These are phyloP conservation scores for Zygothrica quintamaculata DNA, from an alignment of 2,888 invertebrate genomes.

Conservation along the genomic window DNA sequence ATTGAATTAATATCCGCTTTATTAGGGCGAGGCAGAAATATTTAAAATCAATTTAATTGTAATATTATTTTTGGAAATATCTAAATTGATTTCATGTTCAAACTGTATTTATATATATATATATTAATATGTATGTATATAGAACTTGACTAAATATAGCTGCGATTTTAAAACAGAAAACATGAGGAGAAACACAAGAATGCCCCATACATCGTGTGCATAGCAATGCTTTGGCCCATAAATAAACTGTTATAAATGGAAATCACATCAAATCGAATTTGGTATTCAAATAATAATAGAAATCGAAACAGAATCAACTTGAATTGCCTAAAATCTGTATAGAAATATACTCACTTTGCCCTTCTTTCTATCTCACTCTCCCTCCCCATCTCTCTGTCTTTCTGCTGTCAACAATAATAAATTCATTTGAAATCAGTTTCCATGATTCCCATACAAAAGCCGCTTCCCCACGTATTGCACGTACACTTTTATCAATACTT, in stretches of 20 bases:
- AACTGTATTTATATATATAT: constrained; percentile 3
- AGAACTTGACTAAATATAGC: constrained; percentile 49
- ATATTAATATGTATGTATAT: not conserved
- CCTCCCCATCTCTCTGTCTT: too few species aligned
- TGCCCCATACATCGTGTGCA: constrained; percentile 19
- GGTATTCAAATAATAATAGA: constrained; percentile 29
- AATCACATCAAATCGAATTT: constrained; percentile 25
- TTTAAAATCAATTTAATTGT: constrained; percentile 10
- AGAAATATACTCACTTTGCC: constrained; percentile 3
- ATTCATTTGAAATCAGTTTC: constrained; percentile 53
- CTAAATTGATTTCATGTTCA: constrained; percentile 6
- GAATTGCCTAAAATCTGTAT: not conserved
- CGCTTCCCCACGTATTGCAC: constrained; percentile 27
- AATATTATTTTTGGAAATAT: not conserved
- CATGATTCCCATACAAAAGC: constrained; percentile 13
- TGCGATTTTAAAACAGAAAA: constrained; percentile 28
- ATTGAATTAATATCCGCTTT: constrained; percentile 3
- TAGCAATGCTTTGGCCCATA: constrained; percentile 44
- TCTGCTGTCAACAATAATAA: constrained; percentile 61
- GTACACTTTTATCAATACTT: constrained; percentile 64
- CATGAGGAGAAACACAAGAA: constrained; percentile 36
- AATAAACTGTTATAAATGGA: constrained; percentile 61
- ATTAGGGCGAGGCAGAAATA: not conserved
- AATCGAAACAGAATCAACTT: constrained; percentile 4
- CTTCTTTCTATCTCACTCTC: too few species aligned